Percentiles rank a stretch among this genome's conserved stretches.
Conservation (phyloP, 2,797 vertebrate species). For the Mycteria americana region DNA sequence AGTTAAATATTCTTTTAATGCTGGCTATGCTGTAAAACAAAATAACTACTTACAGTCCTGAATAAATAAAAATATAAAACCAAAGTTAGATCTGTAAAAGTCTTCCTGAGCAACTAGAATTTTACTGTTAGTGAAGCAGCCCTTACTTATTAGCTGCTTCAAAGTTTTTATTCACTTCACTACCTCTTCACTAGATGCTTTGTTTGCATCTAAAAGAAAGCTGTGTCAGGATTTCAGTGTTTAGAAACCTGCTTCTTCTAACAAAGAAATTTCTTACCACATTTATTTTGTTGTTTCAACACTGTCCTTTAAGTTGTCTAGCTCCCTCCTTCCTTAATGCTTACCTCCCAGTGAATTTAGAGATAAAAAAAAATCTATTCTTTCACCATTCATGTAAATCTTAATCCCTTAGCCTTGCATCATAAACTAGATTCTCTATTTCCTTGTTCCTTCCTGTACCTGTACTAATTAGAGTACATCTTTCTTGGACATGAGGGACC, state of each 20-base stretch:
- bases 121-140: neutral
- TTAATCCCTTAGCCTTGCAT: neutral
- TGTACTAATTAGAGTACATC: neutral
- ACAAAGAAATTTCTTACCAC: neutral
- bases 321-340: neutral
- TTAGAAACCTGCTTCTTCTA: neutral
- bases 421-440: neutral
- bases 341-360: neutral
- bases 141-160: neutral
- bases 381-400: neutral
- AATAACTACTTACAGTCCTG: neutral
- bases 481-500: neutral
- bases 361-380: neutral
- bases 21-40: neutral
- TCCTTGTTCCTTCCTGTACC: neutral
- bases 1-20: neutral
- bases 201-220: neutral
- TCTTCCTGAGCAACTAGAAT: neutral
- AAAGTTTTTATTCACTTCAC: neutral
- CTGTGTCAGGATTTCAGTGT: neutral
- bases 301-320: neutral
- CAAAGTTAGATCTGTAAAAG: neutral
- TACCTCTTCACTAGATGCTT: neutral
- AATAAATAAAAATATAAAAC: neutral
- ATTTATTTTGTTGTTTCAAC: neutral